Conservation (phyloP, 2,888 invertebrate genomes). For the Nemoura dubitans region DNA sequence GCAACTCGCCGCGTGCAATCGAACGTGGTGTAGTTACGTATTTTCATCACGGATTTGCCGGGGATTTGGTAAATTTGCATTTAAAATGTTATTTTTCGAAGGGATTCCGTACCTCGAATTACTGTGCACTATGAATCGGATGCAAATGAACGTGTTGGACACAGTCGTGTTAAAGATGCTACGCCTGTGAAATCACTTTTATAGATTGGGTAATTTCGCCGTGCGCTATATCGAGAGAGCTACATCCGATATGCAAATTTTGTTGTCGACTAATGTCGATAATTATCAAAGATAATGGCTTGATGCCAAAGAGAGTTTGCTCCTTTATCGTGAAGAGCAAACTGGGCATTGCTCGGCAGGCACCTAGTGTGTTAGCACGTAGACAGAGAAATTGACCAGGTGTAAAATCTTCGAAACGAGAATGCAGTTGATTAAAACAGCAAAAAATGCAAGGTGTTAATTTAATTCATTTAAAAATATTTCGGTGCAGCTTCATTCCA, state of each 20-base stretch:
- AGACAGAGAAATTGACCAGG: too few species aligned
- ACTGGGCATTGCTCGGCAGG: background rate
- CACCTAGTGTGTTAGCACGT: background rate
- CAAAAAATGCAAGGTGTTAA: background rate
- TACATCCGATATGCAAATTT: constrained; percentile 15
- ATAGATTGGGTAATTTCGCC: background rate
- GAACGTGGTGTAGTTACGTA: background rate
- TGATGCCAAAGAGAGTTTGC: background rate
- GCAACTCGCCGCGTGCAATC: background rate
- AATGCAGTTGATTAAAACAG: background rate
- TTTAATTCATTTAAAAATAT: background rate
- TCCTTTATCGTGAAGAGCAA: background rate
- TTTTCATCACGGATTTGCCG: constrained; percentile 1
- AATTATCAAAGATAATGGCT: background rate
- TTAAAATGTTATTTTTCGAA: constrained; percentile 34
- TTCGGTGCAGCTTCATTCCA: too few species aligned
- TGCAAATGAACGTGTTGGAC: background rate
- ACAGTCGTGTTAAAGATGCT: too few species aligned
- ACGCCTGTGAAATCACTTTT: background rate
- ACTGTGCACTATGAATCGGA: background rate
- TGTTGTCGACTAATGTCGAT: background rate
- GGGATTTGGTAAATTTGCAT: constrained; percentile 24
- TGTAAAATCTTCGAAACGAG: background rate
- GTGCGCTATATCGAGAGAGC: background rate
- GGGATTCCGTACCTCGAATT: background rate